A percentile compares a stretch with the other conserved stretches of the same genome.
Evolutionary conservation across 1,140 invertebrate species (phyloP).

Genomic region (Cyclina sinensis): DNA sequence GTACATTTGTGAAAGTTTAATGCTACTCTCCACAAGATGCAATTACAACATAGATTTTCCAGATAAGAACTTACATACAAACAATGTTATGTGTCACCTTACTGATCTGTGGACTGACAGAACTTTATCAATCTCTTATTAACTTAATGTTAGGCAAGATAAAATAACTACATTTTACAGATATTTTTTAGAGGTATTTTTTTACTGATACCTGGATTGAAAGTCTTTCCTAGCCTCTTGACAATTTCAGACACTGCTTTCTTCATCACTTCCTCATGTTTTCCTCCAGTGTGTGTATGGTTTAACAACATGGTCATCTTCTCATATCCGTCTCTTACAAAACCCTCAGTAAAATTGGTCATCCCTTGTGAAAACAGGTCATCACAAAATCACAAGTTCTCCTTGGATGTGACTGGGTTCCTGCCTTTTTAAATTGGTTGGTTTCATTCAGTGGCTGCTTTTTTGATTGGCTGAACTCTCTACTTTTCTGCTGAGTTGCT

Average conservation of each 20-base stretch:
- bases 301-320: slow-evolving; percentile 42
- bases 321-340: slow-evolving; percentile 42
- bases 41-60: too few relatives aligned
- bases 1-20: too few relatives aligned
- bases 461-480: neutral
- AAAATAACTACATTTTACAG: too few relatives aligned
- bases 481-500: neutral
- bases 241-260: slow-evolving; percentile 56
- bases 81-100: too few relatives aligned
- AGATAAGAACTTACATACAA: too few relatives aligned
- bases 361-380: slow-evolving; percentile 28
- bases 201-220: slow-evolving; percentile 66
- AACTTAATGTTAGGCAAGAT: too few relatives aligned
- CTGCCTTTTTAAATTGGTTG: neutral
- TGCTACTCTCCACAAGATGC: too few relatives aligned
- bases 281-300: slow-evolving; percentile 57
- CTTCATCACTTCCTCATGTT: slow-evolving; percentile 65
- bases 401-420: neutral
- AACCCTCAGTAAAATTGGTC: slow-evolving; percentile 12
- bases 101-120: too few relatives aligned
- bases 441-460: neutral
- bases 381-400: slow-evolving; percentile 47
- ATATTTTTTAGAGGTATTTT: too few relatives aligned
- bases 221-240: slow-evolving; percentile 52
- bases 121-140: too few relatives aligned